Conservation (phyloP, 92 coral and sea anemone genomes). For the Bergia puertoricense region DNA sequence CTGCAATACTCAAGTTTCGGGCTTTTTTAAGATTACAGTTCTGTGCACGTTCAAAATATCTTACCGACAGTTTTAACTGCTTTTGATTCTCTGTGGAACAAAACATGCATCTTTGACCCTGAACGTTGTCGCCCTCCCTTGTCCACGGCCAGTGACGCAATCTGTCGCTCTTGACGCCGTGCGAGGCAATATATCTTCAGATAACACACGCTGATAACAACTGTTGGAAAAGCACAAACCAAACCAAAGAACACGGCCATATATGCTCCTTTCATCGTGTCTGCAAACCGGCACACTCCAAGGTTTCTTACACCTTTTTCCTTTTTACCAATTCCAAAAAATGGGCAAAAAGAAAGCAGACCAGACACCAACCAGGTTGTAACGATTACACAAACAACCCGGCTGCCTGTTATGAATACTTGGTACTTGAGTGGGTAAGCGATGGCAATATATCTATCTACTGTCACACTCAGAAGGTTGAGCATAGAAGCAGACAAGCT, state of each 20-base stretch:
- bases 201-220: slow-evolving; percentile 49
- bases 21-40: background rate
- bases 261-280: slow-evolving; percentile 42
- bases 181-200: slow-evolving; percentile 54
- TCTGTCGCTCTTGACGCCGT: slow-evolving; percentile 52
- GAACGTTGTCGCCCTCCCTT: background rate
- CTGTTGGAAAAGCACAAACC: slow-evolving; percentile 54
- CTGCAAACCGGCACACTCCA: slow-evolving; percentile 51
- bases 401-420: slow-evolving; percentile 33
- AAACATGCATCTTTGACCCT: background rate
- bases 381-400: slow-evolving; percentile 5
- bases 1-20: no score
- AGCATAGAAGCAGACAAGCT: slow-evolving; percentile 57
- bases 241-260: slow-evolving; percentile 45
- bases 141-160: slow-evolving; percentile 37
- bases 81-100: slow-evolving; percentile 50
- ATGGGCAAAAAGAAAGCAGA: slow-evolving; percentile 38
- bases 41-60: background rate
- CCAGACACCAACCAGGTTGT: slow-evolving; percentile 51
- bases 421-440: slow-evolving; percentile 51
- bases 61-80: slow-evolving; percentile 63
- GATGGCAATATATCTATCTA: slow-evolving; percentile 63
- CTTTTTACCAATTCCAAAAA: slow-evolving; percentile 41
- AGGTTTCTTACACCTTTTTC: background rate
- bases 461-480: slow-evolving; percentile 52